These are phyloP conservation scores for Turritopsis dohrnii DNA, from an alignment of 30 jellyfish, hydroid and myxozoan species.

Conservation along the genomic window DNA sequence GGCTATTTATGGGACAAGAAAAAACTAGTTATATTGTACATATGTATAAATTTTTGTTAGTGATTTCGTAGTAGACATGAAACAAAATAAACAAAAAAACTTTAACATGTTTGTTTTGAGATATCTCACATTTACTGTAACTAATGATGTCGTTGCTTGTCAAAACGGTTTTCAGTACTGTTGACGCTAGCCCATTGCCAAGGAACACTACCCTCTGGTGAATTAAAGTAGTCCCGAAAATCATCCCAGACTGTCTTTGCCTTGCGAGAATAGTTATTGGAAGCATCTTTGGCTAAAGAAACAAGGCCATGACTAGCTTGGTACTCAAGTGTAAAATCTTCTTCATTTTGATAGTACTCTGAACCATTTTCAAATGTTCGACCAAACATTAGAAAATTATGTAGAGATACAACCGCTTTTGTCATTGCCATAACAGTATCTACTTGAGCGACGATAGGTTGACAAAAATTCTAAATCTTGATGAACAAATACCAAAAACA, in stretches of 20 bases:
- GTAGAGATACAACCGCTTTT: slow-evolving; percentile 15
- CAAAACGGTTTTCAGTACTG: slow-evolving; percentile 4
- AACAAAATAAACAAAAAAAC: background rate
- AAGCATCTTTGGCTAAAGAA: slow-evolving; percentile 37
- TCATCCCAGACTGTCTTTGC: slow-evolving; percentile 45
- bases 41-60: slow-evolving; percentile 2
- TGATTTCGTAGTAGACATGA: background rate
- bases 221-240: slow-evolving; percentile 26
- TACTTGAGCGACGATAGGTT: slow-evolving; percentile 6
- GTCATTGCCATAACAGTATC: slow-evolving; percentile 5
- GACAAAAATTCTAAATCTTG: background rate
- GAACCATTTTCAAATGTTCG: background rate
- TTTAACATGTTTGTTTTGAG: background rate
- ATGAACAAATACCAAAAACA: background rate
- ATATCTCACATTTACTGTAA: background rate
- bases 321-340: background rate
- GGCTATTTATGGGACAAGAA: background rate
- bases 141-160: background rate
- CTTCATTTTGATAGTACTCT: background rate
- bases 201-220: slow-evolving; percentile 12
- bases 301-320: background rate
- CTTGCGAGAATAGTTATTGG: slow-evolving; percentile 3
- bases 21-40: background rate
- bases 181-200: slow-evolving; percentile 12
- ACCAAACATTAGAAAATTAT: slow-evolving; percentile 16